Conservation (phyloP, 2,113 vertebrate genomes). For the Gorsachius goisagi region DNA sequence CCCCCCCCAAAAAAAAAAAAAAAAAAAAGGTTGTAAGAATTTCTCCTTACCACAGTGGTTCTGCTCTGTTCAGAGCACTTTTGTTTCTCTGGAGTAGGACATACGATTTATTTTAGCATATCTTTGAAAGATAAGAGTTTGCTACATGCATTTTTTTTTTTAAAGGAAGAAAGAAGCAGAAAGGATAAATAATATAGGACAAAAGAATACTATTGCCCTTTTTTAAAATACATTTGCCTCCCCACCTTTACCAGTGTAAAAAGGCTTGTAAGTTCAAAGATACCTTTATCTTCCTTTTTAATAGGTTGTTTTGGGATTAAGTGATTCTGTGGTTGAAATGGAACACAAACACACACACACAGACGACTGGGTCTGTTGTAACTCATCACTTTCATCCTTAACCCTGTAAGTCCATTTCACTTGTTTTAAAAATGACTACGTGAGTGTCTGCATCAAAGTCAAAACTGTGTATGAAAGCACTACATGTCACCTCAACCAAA, state of each 20-base stretch:
- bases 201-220: neutral
- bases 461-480: neutral
- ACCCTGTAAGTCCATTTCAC: neutral
- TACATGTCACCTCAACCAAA: neutral
- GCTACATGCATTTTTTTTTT: neutral
- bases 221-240: neutral
- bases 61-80: neutral
- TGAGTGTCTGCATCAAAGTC: neutral
- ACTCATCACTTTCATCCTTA: slow-evolving; percentile 6
- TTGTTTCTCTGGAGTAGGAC: neutral
- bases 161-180: neutral
- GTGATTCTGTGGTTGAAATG: neutral
- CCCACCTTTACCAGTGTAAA: neutral
- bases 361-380: neutral
- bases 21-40: neutral
- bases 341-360: neutral
- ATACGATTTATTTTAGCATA: neutral
- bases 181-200: neutral
- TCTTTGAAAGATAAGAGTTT: neutral
- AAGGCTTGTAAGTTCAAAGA: neutral
- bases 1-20: neutral
- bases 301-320: slow-evolving; percentile 17
- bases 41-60: neutral
- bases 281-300: slow-evolving; percentile 8
- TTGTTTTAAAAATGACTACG: neutral